Evolutionary conservation across 37 sponge, comb jelly and placozoan species (phyloP), one percentile per base, ranked within the genome.

Genomic region (Petrosia ficiformis): DNA sequence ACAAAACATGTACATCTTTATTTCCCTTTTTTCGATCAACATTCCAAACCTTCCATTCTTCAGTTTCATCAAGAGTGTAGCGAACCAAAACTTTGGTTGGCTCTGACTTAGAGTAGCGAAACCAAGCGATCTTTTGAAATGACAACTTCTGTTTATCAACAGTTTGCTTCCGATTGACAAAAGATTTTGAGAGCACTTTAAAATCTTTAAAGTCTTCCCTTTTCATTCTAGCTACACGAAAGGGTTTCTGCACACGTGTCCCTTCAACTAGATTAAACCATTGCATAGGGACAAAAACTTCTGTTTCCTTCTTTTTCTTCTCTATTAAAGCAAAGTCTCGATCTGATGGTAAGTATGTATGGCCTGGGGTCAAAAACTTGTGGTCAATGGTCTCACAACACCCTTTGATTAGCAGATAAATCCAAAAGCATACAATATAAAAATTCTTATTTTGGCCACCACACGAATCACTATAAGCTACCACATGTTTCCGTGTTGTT

Each of bases 321-420:
- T 78, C 79, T 11, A 78, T 66, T 3, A 3, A 2, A 16, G 71
- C 64, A 41, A 75, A 75, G 43, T 75, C 76, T 14, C 76, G 39
- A 30, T 79, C 80, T 41, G 70, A 71, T 28, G 80, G 80, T 6
- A 70, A 36, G 37, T 79, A 79, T 22, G 80, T 61, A 70, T 79
- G 80, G 14, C 80, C 80, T 0, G 61, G 39, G 11, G 64, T 31
- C 80, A 80, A 65, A 40, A 80, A 80, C 65, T 80, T 80, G 60
- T 80, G 80, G 57, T 80, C 80, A 39, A 80, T 59, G 14, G 61
- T 24, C 33, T 43, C 32, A 40, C 32, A 80, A n/a, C n/a, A n/a
- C 2, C 4, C 16, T n/a, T n/a, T n/a, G n/a, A n/a, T n/a, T n/a
- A n/a, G n/a, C n/a, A n/a, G 21, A 33, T 70, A 57, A 41, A 71